These are phyloP conservation scores for Callithrix jacchus DNA, from an alignment of 2,113 vertebrate genomes.

Conservation along the genomic window DNA sequence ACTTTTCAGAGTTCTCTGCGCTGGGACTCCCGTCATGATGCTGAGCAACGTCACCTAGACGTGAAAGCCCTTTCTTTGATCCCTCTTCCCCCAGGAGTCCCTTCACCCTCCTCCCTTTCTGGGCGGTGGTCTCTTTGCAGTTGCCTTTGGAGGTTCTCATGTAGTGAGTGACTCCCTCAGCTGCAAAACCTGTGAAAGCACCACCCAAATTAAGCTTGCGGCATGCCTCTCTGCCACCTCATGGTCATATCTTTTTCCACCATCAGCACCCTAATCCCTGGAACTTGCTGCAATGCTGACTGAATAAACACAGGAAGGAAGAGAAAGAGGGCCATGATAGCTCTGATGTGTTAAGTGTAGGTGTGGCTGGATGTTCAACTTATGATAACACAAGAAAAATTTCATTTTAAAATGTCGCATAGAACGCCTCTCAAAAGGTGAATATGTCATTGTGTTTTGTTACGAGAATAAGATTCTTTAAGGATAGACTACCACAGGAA, in stretches of 20 bases:
- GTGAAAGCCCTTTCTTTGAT: neutral
- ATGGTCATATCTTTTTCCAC: neutral
- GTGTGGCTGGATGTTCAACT: neutral
- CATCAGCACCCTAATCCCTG: neutral
- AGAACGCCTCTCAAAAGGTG: neutral
- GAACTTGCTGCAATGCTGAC: neutral
- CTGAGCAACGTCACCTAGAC: neutral
- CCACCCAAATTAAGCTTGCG: neutral
- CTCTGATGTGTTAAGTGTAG: neutral
- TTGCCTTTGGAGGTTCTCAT: neutral
- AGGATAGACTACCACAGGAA: neutral
- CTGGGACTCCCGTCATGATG: neutral
- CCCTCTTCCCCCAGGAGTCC: rapidly evolving
- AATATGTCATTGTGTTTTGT: neutral
- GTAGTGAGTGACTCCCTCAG: neutral
- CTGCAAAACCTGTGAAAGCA: neutral
- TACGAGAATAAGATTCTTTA: neutral
- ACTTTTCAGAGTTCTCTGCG: neutral
- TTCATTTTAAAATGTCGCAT: neutral
- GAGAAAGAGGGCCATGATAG: neutral
- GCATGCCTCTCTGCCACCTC: neutral
- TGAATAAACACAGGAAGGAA: neutral
- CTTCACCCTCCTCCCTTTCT: neutral
- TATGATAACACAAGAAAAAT: neutral
- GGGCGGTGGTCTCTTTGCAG: too few species aligned